Evolutionary conservation across 2,797 vertebrate species (phyloP).

Genomic region (Acridotheres tristis): DNA sequence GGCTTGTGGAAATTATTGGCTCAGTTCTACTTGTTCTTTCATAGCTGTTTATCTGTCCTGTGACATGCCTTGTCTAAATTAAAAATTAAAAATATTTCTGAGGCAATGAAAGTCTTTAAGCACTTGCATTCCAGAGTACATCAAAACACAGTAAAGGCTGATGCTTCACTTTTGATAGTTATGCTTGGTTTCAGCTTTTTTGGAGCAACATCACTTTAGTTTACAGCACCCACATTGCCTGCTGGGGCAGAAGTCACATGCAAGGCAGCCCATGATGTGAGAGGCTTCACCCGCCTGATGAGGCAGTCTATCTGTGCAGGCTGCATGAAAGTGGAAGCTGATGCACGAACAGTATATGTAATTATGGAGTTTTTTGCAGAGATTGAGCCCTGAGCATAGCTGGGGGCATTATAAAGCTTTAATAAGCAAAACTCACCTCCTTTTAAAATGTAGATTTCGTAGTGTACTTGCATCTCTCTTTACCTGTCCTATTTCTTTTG

Average conservation of each 20-base stretch:
- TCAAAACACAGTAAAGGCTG: not conserved
- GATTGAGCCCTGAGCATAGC: not conserved
- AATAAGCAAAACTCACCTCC: not conserved
- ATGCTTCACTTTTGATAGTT: not conserved
- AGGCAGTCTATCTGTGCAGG: not conserved
- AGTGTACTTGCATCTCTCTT: not conserved
- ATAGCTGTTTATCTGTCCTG: not conserved
- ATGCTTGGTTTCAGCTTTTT: not conserved
- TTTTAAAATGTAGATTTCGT: not conserved
- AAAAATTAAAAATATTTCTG: not conserved
- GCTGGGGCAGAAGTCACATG: not conserved
- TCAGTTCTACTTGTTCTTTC: not conserved
- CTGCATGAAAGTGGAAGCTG: not conserved
- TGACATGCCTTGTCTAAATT: not conserved
- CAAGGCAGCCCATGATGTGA: not conserved
- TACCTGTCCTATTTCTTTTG: not conserved
- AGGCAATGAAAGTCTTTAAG: not conserved
- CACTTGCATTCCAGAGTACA: not conserved
- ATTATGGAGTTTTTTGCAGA: not conserved
- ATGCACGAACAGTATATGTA: not conserved
- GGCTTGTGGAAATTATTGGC: not conserved
- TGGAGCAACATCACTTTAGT: not conserved
- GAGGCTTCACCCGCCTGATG: not conserved
- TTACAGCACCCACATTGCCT: not conserved
- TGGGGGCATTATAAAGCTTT: not conserved